Evolutionary conservation across 2,113 vertebrate species (phyloP).

Genomic region (Apodemus sylvaticus): DNA sequence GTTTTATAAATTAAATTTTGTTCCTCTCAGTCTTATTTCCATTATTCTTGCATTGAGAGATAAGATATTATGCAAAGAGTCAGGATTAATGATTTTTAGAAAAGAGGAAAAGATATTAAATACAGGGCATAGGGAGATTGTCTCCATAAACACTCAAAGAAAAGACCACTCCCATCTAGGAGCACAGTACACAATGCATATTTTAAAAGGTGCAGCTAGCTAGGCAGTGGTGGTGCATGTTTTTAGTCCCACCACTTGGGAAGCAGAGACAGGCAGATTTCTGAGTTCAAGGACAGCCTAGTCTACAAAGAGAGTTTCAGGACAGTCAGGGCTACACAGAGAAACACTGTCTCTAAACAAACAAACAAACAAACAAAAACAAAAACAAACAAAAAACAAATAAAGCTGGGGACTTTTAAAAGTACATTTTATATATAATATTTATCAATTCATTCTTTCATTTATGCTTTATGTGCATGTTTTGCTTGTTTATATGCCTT

Average conservation of each 20-base stretch:
- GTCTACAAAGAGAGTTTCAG: too few species aligned
- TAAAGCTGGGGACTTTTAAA: too few species aligned
- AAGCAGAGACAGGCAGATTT: too few species aligned
- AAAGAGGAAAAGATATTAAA: not conserved
- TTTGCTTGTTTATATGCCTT: not conserved
- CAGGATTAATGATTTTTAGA: not conserved
- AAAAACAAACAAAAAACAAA: too few species aligned
- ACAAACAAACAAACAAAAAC: too few species aligned
- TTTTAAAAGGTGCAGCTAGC: not conserved
- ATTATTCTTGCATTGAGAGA: not conserved
- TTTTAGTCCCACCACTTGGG: too few species aligned
- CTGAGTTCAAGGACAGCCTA: too few species aligned
- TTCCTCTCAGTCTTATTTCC: not conserved
- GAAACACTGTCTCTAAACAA: too few species aligned
- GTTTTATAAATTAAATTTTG: not conserved
- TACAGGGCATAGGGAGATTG: too few species aligned
- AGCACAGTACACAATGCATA: fast-evolving
- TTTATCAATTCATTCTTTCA: not conserved
- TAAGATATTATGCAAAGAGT: not conserved
- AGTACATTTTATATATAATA: too few species aligned
- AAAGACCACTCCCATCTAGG: not conserved
- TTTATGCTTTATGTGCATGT: not conserved
- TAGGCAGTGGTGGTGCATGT: too few species aligned
- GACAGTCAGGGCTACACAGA: too few species aligned
- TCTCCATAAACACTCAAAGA: not conserved